These are phyloP conservation scores for Hafferia zeledoni DNA, from an alignment of 2,797 vertebrate species.

Conservation along the genomic window DNA sequence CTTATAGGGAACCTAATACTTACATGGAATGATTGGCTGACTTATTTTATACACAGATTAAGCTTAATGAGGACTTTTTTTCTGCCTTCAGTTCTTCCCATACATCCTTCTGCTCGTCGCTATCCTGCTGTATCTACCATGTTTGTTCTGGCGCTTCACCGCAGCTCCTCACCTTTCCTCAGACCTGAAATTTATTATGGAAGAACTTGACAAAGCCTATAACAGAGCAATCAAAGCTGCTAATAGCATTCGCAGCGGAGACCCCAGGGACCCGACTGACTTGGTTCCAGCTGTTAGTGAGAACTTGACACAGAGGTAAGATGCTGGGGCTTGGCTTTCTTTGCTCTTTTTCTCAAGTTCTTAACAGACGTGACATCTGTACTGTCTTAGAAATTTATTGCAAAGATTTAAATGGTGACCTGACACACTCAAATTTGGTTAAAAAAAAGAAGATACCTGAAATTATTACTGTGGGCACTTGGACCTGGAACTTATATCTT, in stretches of 20 bases:
- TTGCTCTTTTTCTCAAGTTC: neutral
- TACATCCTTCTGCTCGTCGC: slow-evolving; percentile 92
- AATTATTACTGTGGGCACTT: neutral
- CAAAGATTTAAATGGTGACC: neutral
- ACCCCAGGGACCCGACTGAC: slow-evolving; percentile 46
- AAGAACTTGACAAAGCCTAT: slow-evolving; percentile 92
- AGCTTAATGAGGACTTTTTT: neutral
- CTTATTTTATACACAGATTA: neutral
- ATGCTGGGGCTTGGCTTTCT: neutral
- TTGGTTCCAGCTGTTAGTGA: slow-evolving; percentile 36
- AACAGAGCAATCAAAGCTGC: slow-evolving; percentile 91
- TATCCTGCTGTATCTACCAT: slow-evolving; percentile 87
- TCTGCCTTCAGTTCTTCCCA: slow-evolving; percentile 87
- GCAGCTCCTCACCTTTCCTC: slow-evolving; percentile 89
- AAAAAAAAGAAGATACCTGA: neutral
- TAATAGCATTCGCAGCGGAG: slow-evolving; percentile 72
- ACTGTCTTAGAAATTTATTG: neutral
- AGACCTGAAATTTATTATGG: slow-evolving; percentile 94
- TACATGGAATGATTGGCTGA: neutral
- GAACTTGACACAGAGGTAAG: slow-evolving; percentile 75
- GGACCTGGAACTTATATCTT: neutral
- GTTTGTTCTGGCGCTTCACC: slow-evolving; percentile 90
- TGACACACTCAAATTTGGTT: neutral
- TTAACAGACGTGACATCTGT: neutral
- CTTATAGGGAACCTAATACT: neutral